Percentiles rank a stretch among this genome's conserved stretches.
These are phyloP conservation scores for Dinoponera quadriceps DNA, from an alignment of 1,140 invertebrate genomes.

Conservation along the genomic window DNA sequence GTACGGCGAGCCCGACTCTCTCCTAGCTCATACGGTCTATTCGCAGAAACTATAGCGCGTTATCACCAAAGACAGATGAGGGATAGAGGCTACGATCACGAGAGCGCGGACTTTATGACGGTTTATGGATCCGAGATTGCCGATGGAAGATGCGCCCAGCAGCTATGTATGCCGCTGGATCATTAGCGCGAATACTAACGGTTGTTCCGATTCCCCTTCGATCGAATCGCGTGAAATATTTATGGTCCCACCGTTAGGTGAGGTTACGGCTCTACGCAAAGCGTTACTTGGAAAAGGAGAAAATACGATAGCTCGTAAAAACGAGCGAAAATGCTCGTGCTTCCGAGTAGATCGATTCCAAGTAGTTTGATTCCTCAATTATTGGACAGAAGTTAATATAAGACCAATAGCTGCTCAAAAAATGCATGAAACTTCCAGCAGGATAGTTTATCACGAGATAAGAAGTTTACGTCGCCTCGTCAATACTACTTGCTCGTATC, in stretches of 20 bases:
- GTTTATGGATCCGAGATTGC: conserved; percentile 33
- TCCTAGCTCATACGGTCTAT: conserved; percentile 7
- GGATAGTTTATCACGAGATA: not conserved
- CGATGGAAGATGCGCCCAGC: not conserved
- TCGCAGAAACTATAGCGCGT: conserved; percentile 50
- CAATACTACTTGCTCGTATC: not conserved
- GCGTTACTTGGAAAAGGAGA: too few relatives aligned
- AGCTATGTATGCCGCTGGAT: not conserved
- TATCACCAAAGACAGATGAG: conserved; percentile 24
- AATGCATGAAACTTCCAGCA: not conserved
- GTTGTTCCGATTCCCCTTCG: not conserved
- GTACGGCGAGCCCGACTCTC: not conserved
- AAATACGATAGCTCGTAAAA: too few relatives aligned
- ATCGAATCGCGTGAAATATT: conserved; percentile 4
- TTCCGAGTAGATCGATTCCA: too few relatives aligned
- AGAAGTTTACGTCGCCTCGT: not conserved
- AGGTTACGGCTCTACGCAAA: too few relatives aligned
- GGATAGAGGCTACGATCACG: conserved; percentile 28
- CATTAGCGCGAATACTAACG: conserved; percentile 17
- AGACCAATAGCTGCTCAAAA: too few relatives aligned
- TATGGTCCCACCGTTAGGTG: not conserved
- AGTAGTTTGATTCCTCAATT: too few relatives aligned
- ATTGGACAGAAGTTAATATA: too few relatives aligned
- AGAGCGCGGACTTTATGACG: not conserved
- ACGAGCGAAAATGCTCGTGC: too few relatives aligned